Evolutionary conservation across 2,888 invertebrate genomes (phyloP).

Genomic region (Aelia acuminata): DNA sequence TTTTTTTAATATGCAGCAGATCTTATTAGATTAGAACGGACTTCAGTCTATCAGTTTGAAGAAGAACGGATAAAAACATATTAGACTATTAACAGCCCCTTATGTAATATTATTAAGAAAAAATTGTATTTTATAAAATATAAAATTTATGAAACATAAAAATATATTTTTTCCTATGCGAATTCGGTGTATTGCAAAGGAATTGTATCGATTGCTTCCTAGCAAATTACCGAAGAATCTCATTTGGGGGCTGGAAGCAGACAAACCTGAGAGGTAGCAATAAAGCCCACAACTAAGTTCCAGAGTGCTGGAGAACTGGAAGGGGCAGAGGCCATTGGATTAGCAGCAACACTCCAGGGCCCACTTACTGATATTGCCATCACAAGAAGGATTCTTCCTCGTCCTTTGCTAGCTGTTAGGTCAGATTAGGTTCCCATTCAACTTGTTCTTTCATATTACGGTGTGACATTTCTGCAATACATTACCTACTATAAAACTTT

Average conservation of each 20-base stretch:
- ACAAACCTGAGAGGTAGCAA: not conserved
- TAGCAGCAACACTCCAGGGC: not conserved
- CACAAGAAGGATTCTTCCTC: slow-evolving; percentile 24
- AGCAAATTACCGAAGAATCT: not conserved
- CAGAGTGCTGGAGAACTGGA: not conserved
- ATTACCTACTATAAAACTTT: not conserved
- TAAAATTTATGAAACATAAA: too few relatives aligned
- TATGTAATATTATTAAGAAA: too few relatives aligned
- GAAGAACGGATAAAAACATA: too few relatives aligned
- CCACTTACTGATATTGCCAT: slow-evolving; percentile 32
- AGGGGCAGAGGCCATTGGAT: slow-evolving; percentile 2
- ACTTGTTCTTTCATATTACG: not conserved
- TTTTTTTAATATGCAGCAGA: too few relatives aligned
- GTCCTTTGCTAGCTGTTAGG: slow-evolving; percentile 3
- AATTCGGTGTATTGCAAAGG: too few relatives aligned
- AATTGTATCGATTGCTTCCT: not conserved
- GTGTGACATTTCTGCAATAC: not conserved
- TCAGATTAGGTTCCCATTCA: slow-evolving; percentile 10
- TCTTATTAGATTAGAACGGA: too few relatives aligned
- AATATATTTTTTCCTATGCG: too few relatives aligned
- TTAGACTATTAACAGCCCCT: too few relatives aligned
- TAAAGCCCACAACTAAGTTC: slow-evolving; percentile 18
- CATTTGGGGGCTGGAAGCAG: not conserved
- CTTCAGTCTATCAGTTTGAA: too few relatives aligned
- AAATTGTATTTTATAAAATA: too few relatives aligned